These are phyloP conservation scores for Mongoloraphidia duomilia DNA, from an alignment of 2,888 invertebrate genomes.

Conservation along the genomic window DNA sequence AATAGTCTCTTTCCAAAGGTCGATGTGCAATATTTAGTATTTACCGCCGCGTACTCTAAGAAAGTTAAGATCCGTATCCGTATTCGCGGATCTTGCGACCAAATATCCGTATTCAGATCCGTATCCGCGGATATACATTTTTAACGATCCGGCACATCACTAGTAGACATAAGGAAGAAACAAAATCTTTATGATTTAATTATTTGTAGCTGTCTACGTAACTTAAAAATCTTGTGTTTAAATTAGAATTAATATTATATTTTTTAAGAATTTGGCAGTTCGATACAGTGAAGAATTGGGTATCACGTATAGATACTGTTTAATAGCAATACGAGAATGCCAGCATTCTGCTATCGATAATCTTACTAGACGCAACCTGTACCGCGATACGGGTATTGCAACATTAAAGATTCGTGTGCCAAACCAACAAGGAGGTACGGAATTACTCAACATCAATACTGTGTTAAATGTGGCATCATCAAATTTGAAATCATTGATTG, in stretches of 20 bases:
- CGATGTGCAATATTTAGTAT: no score
- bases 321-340: conserved; percentile 42
- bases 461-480: conserved; percentile 36
- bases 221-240: no score
- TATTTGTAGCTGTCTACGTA: no score
- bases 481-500: conserved; percentile 40
- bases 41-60: no score
- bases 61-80: no score
- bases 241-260: not conserved
- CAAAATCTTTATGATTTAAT: no score
- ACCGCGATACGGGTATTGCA: conserved; percentile 55
- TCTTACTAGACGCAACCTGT: conserved; percentile 51
- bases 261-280: conserved; percentile 43
- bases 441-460: conserved; percentile 38
- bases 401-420: conserved; percentile 55
- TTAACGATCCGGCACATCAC: no score
- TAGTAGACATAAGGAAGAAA: no score
- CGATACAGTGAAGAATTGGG: conserved; percentile 41
- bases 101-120: no score
- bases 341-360: conserved; percentile 57
- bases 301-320: conserved; percentile 34
- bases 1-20: no score
- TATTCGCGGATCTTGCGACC: no score
- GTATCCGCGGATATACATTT: no score
- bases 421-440: conserved; percentile 35